Conservation (phyloP, 2,113 vertebrate genomes). For the Peromyscus polionotus region DNA sequence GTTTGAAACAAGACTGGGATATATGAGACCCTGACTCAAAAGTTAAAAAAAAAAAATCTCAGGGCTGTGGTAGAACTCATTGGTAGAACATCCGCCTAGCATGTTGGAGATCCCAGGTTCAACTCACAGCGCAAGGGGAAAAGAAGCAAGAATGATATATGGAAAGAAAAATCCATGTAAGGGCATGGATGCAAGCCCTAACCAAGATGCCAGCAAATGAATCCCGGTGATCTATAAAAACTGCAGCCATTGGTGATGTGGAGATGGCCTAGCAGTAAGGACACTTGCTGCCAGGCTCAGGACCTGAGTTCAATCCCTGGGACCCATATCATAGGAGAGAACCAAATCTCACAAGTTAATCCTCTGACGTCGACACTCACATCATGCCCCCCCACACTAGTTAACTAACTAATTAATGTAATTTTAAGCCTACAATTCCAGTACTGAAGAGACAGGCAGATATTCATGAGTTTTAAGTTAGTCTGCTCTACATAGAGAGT, state of each 20-base stretch:
- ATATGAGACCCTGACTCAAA: not conserved
- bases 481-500: not conserved
- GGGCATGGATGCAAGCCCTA: not conserved
- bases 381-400: not conserved
- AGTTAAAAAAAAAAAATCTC: not conserved
- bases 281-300: not conserved
- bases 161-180: conserved; percentile 12
- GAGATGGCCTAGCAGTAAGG: not conserved
- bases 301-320: not conserved
- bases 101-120: not conserved
- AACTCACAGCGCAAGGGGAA: not conserved
- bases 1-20: not conserved
- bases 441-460: not conserved
- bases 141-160: not conserved
- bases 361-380: not conserved
- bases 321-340: not conserved
- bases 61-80: not conserved
- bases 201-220: conserved; percentile 6
- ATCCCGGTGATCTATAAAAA: not conserved
- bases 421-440: not conserved
- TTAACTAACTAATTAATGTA: not conserved
- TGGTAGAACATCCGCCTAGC: not conserved
- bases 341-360: too few relatives aligned
- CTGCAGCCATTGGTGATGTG: not conserved
- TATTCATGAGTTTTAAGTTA: not conserved